phyloP scores from a whole-genome alignment of 2,113 vertebrate species.

The Aegotheles bennettii region DNA sequence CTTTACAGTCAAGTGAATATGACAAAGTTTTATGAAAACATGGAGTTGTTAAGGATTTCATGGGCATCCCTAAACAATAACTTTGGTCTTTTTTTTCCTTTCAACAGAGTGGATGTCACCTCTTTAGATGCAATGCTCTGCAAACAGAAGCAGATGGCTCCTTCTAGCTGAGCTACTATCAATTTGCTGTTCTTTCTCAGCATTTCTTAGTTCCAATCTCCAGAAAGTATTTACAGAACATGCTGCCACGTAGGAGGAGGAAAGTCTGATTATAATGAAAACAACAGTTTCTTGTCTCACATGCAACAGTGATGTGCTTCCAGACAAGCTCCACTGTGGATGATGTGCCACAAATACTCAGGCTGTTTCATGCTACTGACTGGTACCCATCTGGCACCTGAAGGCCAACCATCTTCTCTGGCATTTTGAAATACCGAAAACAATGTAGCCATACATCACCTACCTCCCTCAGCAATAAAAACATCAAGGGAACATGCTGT shows the following conservation, averaged over 20 bases:
- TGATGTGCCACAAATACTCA: background rate
- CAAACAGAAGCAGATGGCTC: slow-evolving; percentile 44
- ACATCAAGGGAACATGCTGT: background rate
- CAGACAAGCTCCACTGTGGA: background rate
- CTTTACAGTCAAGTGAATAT: background rate
- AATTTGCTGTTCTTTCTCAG: slow-evolving; percentile 44
- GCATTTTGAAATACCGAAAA: background rate
- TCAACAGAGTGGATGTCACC: background rate
- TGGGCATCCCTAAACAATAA: background rate
- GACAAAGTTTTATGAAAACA: background rate
- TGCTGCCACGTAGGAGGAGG: background rate
- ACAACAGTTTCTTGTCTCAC: background rate
- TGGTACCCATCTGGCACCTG: background rate
- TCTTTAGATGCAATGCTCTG: background rate
- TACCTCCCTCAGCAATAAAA: background rate
- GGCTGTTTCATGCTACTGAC: background rate
- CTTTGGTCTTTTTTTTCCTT: background rate
- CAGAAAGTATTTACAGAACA: slow-evolving; percentile 31
- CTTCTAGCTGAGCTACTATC: slow-evolving; percentile 18
- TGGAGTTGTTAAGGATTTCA: background rate
- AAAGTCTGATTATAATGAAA: background rate
- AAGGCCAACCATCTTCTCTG: background rate
- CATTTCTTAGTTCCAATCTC: background rate
- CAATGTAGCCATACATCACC: background rate
- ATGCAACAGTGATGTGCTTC: background rate